Evolutionary conservation across 2,888 invertebrate species (phyloP), one percentile per base, ranked within the genome.

Genomic region (Phrixothrix hirtus): DNA sequence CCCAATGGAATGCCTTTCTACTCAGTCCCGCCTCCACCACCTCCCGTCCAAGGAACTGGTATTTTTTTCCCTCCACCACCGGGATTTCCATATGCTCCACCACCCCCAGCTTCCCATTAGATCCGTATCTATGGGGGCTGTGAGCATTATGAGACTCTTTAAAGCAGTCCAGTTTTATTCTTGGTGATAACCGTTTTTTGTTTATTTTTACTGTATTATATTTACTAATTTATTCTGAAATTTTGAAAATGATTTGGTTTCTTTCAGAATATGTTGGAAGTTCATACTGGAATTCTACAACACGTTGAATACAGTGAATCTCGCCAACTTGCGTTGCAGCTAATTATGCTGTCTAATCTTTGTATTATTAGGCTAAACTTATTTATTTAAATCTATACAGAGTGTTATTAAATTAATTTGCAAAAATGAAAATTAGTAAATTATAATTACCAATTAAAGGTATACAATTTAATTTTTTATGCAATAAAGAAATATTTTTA

Each of bases 1-100:
- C 64, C 70, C 15, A 72, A 71, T 50, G 74, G 72, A 13, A 59
- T 70, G 5, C 55, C 74, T 52, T 70, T 73, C 55, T 75, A 73
- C 59, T 70, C 71, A 39, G 69, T 71, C 10, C 71, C 72, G 38
- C 72, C 74, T 7, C 71, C 71, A 25, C 69, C 69, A 25, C 70
- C 73, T 2, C 71, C 70, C 7, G 64, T 67, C 14, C 73, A 57
- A 56, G 64, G 49, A 50, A 53, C 55, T 10, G 55, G 57, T 17
- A 55, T 58, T 29, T 68, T 59, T 57, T 67, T 64, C 52, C 62
- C 64, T 43, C 63, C 63, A 17, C 63, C 68, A n/a, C 59, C 60
- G 34, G 63, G 63, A 37, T 70, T 64, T 47, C 65, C 64, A 12
- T 74, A 72, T 53, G 71, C 70, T 29, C 71, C 71, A 29, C 73